Evolutionary conservation across 2,797 vertebrate genomes (phyloP).

Genomic region (Periophthalmus magnuspinnatus): DNA sequence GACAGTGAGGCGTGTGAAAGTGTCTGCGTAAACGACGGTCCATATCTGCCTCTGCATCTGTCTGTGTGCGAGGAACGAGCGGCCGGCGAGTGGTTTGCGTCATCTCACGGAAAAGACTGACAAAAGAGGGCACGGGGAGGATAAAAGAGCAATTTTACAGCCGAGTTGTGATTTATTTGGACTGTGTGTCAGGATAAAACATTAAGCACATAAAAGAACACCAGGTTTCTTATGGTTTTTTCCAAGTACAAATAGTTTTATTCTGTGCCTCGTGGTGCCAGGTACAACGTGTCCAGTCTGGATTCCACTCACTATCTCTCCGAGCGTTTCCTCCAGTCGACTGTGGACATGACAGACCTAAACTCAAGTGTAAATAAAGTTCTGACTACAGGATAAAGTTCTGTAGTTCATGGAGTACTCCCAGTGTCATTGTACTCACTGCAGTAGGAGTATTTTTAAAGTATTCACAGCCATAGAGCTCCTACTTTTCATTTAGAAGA

Average conservation of each 20-base stretch:
- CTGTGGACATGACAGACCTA: not conserved
- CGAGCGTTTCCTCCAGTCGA: not conserved
- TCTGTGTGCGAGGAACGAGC: slow-evolving; percentile 7
- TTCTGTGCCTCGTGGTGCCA: not conserved
- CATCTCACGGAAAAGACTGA: slow-evolving; percentile 7
- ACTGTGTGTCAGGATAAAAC: not conserved
- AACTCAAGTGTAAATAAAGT: too few species aligned
- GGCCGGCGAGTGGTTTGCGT: not conserved
- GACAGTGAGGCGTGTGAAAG: slow-evolving; percentile 9
- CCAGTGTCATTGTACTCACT: too few species aligned
- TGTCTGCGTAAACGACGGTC: not conserved
- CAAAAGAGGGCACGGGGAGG: not conserved
- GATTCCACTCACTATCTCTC: too few species aligned
- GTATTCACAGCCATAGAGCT: too few species aligned
- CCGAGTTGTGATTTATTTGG: not conserved
- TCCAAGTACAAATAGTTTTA: not conserved
- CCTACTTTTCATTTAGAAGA: too few species aligned
- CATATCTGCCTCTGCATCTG: slow-evolving; percentile 11
- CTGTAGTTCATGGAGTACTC: too few species aligned
- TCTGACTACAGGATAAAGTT: too few species aligned
- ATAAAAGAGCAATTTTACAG: not conserved
- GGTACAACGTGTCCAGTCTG: not conserved
- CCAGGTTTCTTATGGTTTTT: not conserved
- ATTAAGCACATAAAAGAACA: not conserved
- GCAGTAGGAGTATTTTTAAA: not conserved